These are phyloP conservation scores for Drosophila triauraria DNA, from an alignment of 1,140 invertebrate genomes.

Conservation along the genomic window DNA sequence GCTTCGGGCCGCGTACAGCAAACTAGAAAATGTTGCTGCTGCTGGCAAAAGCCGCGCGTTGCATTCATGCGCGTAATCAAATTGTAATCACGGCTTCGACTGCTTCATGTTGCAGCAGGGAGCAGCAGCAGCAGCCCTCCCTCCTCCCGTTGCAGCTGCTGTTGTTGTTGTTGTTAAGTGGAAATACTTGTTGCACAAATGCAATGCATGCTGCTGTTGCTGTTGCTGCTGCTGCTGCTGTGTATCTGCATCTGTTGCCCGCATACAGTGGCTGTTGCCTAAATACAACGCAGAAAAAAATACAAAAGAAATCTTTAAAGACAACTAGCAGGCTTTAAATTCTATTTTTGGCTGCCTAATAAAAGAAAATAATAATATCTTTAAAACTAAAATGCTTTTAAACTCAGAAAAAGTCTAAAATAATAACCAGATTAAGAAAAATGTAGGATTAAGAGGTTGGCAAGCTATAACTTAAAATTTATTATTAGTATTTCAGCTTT, in stretches of 20 bases:
- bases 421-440: too few relatives aligned
- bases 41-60: constrained; percentile 64
- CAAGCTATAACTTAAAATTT: too few relatives aligned
- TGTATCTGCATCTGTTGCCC: constrained; percentile 61
- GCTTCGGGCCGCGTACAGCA: constrained; percentile 68
- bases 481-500: too few relatives aligned
- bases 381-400: too few relatives aligned
- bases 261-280: constrained; percentile 53
- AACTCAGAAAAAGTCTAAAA: too few relatives aligned
- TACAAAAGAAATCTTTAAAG: background rate
- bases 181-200: constrained; percentile 85
- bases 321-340: background rate
- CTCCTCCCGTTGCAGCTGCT: constrained; percentile 36
- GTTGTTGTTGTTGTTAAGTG: constrained; percentile 77
- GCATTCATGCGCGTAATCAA: constrained; percentile 84
- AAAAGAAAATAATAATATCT: too few relatives aligned
- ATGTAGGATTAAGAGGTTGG: too few relatives aligned
- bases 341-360: too few relatives aligned
- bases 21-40: constrained; percentile 74
- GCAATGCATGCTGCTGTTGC: constrained; percentile 67
- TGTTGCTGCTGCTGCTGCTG: constrained; percentile 28
- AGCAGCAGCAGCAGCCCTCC: constrained; percentile 45
- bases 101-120: constrained; percentile 52
- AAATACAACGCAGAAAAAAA: constrained; percentile 14
- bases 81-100: constrained; percentile 81